Evolutionary conservation across 2,888 invertebrate genomes (phyloP).

Genomic region (Emmelina monodactyla): DNA sequence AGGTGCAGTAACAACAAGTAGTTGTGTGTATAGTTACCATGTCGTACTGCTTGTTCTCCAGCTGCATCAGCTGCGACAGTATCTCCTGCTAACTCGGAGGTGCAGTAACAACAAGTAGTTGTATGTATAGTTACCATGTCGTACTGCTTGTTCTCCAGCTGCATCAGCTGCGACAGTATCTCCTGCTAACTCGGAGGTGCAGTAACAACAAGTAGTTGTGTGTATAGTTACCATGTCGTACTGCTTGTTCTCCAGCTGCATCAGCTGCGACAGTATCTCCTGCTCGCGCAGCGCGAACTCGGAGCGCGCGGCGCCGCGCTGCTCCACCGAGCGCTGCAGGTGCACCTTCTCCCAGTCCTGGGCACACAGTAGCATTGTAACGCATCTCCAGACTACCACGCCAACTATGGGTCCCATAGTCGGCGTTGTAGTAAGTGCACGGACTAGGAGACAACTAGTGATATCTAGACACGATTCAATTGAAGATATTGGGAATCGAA

Average conservation of each 20-base stretch:
- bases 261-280: slow-evolving; percentile 64
- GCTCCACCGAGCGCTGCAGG: slow-evolving; percentile 39
- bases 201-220: no score
- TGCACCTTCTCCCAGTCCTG: slow-evolving; percentile 61
- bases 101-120: no score
- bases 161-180: slow-evolving; percentile 65
- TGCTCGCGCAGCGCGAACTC: slow-evolving; percentile 57
- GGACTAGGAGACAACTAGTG: no score
- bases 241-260: slow-evolving; percentile 67
- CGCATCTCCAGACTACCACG: no score
- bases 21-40: slow-evolving; percentile 46
- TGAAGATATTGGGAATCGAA: no score
- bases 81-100: slow-evolving; percentile 63
- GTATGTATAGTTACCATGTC: slow-evolving; percentile 70
- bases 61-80: slow-evolving; percentile 65
- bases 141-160: slow-evolving; percentile 64
- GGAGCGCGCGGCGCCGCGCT: slow-evolving; percentile 45
- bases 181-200: slow-evolving; percentile 63
- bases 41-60: slow-evolving; percentile 65
- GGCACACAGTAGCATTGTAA: no score
- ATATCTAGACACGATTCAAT: no score
- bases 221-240: slow-evolving; percentile 60
- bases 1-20: no score
- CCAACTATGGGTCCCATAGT: no score
- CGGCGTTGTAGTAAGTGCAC: no score